A percentile compares a stretch with the other conserved stretches of the same genome.
Conservation (phyloP, 2,113 vertebrate genomes). For the Antennarius striatus region DNA sequence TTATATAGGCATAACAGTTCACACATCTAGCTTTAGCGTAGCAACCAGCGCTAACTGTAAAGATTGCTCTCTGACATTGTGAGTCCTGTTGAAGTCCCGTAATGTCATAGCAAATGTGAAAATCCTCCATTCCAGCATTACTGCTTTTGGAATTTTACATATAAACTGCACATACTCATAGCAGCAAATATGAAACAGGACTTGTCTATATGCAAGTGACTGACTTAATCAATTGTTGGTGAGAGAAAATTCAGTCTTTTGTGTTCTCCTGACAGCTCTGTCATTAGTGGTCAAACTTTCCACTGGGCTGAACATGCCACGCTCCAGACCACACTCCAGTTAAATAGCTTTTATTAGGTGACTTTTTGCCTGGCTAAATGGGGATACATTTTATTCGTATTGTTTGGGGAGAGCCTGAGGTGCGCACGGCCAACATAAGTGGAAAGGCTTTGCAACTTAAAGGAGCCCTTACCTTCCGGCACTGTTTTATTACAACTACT, state of each 20-base stretch:
- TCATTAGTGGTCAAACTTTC: conserved; percentile 63
- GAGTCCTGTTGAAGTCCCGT: not conserved
- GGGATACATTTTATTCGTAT: conserved; percentile 90
- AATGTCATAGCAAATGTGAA: not conserved
- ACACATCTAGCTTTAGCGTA: not conserved
- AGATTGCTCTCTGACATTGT: not conserved
- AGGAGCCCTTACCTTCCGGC: conserved; percentile 91
- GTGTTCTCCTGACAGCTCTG: conserved; percentile 55
- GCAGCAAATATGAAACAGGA: conserved; percentile 7
- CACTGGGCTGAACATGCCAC: conserved; percentile 48
- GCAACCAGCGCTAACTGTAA: not conserved
- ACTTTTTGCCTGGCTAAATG: conserved; percentile 84
- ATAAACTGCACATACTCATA: too few species aligned
- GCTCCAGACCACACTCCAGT: conserved; percentile 56
- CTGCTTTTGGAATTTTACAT: too few species aligned
- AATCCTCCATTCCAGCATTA: not conserved
- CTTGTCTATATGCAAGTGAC: conserved; percentile 27
- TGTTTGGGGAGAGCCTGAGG: conserved; percentile 82
- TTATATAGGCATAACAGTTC: too few species aligned
- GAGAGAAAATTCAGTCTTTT: conserved; percentile 49
- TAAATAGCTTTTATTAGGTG: conserved; percentile 78
- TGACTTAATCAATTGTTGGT: conserved; percentile 38
- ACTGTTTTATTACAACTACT: conserved; percentile 96
- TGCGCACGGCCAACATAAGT: conserved; percentile 88
- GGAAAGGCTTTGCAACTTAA: conserved; percentile 91